Conservation (phyloP, 2,797 vertebrate genomes). For the Sandelia bainsii region DNA sequence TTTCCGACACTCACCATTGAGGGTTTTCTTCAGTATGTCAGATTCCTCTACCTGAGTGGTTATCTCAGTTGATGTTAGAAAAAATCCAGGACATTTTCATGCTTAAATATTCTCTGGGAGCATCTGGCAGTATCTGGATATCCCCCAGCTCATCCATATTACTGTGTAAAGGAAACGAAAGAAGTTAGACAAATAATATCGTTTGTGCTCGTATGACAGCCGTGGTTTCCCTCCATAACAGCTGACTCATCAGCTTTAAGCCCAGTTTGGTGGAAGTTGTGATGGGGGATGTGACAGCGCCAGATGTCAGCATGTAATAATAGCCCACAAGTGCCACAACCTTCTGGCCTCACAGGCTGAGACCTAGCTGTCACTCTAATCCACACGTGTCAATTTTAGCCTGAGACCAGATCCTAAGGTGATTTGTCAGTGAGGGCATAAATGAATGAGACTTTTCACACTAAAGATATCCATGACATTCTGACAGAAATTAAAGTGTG, state of each 20-base stretch:
- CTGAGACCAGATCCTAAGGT: constrained; percentile 51
- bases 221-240: constrained; percentile 53
- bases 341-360: constrained; percentile 71
- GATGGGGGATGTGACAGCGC: constrained; percentile 47
- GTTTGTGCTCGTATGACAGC: constrained; percentile 25
- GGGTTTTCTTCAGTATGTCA: neutral
- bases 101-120: no score
- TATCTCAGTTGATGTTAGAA: neutral
- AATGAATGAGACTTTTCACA: constrained; percentile 40
- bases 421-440: constrained; percentile 29
- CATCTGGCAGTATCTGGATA: neutral
- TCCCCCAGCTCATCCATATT: neutral
- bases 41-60: neutral
- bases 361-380: constrained; percentile 62
- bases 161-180: neutral
- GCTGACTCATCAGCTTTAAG: constrained; percentile 80
- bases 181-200: neutral
- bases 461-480: constrained; percentile 29
- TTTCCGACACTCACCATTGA: neutral
- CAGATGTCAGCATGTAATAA: constrained; percentile 78
- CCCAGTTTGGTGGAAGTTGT: constrained; percentile 40
- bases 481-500: neutral
- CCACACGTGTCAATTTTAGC: constrained; percentile 69
- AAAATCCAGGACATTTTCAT: neutral
- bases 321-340: constrained; percentile 60